A percentile compares a stretch with the other conserved stretches of the same genome.
phyloP scores from a whole-genome alignment of 2,888 invertebrate genomes.

The Hirudinaria manillensis region DNA sequence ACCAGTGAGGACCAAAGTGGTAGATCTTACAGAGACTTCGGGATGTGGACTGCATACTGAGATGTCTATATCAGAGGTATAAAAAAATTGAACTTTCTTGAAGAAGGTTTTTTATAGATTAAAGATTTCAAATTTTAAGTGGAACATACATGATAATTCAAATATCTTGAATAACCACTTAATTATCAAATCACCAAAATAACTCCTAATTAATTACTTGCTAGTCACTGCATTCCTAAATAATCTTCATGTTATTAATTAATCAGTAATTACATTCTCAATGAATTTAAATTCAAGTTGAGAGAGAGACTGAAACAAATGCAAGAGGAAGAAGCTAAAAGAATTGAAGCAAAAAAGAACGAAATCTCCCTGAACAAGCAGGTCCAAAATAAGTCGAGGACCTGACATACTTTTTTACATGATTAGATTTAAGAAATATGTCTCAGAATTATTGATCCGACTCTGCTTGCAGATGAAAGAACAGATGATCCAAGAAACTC shows the following conservation, averaged over 20 bases:
- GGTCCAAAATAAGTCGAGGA: background rate
- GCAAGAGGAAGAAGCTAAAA: constrained; percentile 6
- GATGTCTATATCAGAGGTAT: constrained; percentile 54
- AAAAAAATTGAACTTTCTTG: constrained; percentile 7
- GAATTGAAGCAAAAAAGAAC: constrained; percentile 11
- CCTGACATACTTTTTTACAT: background rate
- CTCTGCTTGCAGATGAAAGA: constrained; percentile 45
- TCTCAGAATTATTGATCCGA: background rate
- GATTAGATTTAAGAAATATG: constrained; percentile 26
- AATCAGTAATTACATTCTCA: background rate
- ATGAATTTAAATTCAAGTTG: constrained; percentile 1
- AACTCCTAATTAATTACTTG: no score
- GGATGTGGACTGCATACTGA: constrained; percentile 52
- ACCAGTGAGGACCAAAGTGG: constrained; percentile 47
- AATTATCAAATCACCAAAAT: no score
- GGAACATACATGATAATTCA: no score
- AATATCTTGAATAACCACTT: no score
- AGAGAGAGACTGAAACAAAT: constrained; percentile 20
- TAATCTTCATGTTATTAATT: background rate
- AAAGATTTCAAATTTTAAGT: no score
- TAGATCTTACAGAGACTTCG: constrained; percentile 50
- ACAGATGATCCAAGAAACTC: constrained; percentile 48
- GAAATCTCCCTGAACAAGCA: constrained; percentile 14
- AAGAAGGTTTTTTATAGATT: background rate
- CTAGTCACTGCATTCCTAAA: no score